Base-by-base conservation (phyloP, 2,888 invertebrate species). In the Theretra japonica region DNA sequence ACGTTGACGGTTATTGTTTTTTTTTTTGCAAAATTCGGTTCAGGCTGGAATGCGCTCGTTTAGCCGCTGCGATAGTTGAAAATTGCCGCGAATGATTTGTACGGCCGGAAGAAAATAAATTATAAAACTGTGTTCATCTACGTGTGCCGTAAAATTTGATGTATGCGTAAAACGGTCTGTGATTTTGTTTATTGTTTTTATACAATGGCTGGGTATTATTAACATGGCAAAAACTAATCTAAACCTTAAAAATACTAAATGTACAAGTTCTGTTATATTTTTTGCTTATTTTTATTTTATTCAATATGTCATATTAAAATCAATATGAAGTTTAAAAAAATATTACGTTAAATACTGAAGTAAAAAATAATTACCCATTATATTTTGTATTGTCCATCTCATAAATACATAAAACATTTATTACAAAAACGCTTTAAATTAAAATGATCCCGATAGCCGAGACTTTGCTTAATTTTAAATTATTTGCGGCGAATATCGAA, bases 1-100 rank as follows among this genome's bases (percentile, higher is more conserved):
- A 69, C 56, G 60, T 56, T 53, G 72, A 71, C 25, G 25, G 72
- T 73, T 73, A 71, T 70, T 69, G 69, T 72, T 71, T 65, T 70
- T 62, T 62, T 62, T 41, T 53, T 53, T n/a, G 11, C 21, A 11
- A 65, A 65, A 65, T 65, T 65, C 48, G 23, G 65, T 65, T 48
- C 48, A 25, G 41, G 41, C 23, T 23, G 65, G 65, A 65, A 48
- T 23, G 65, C 65, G 41, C 48, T 48, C 65, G 65, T 65, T 65
- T 65, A 65, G 65, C 41, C 65, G 17, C 65, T 41, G 65, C 65
- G 48, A 23, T 65, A 48, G 65, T 65, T 65, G 41, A 23, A 65
- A 65, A 65, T 65, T 41, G 65, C 41, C 41, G 48, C 48, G 65
- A 65, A 65, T 65, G 65, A 65, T 65, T 65, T 65, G 65, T 65